These are phyloP conservation scores for Dasyurus viverrinus DNA, from an alignment of 2,113 vertebrate species.

Conservation along the genomic window DNA sequence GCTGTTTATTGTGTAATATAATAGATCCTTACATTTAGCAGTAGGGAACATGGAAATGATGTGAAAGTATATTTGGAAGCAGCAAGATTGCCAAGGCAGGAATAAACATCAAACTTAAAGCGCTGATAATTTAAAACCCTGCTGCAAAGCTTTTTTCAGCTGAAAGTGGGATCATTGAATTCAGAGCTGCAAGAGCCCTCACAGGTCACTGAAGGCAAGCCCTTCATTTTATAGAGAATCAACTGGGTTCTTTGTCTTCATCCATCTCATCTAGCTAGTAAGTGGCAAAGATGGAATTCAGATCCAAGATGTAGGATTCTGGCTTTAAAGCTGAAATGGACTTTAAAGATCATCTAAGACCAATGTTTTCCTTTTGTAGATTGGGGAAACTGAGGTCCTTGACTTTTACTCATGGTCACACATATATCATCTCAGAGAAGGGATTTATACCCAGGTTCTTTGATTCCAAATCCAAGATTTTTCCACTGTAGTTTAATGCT, in stretches of 20 bases:
- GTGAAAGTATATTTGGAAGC: background rate
- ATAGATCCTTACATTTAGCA: background rate
- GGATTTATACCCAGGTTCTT: background rate
- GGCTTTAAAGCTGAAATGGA: background rate
- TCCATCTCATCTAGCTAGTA: background rate
- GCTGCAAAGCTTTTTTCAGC: background rate
- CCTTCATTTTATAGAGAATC: background rate
- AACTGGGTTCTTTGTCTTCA: background rate
- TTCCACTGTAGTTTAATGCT: background rate
- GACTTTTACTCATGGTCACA: background rate
- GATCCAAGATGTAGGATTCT: background rate
- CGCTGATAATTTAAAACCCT: background rate
- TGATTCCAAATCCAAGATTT: background rate
- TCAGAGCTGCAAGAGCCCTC: background rate
- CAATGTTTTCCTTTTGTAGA: background rate
- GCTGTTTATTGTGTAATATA: background rate
- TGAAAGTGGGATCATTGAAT: background rate
- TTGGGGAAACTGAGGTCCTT: background rate
- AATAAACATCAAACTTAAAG: background rate
- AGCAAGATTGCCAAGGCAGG: background rate
- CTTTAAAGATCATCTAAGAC: background rate
- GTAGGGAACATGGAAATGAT: background rate
- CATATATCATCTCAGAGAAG: background rate
- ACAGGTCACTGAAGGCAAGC: background rate
- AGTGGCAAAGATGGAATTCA: background rate